Evolutionary conservation across 2,888 invertebrate species (phyloP), one percentile per base, ranked within the genome.

Genomic region (Sphaeridia pumilis): DNA sequence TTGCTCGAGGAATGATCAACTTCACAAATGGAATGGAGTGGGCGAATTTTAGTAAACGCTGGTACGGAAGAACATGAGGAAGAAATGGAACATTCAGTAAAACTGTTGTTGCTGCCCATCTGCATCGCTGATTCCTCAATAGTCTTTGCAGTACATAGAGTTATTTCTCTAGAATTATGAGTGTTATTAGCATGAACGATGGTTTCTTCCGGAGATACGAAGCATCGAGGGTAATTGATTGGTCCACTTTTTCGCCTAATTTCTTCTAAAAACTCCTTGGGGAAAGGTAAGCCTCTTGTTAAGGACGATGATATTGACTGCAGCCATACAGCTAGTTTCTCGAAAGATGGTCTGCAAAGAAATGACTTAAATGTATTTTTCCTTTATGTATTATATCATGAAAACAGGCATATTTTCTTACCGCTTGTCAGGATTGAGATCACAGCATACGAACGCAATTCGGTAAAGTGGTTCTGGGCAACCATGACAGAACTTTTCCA

Each of bases 391-490:
- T 21, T 4, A 10, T 20, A n/a, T 47, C 4, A 12, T 34, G 22
- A 20, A 21, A n/a, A 5, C 28, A 4, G 22, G 21, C 5, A 20
- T 20, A 27, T 5, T 46, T 46, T 22, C 34, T 4, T 68, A 85
- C 86, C 88, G 79, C 70, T 80, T 80, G 69, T 93, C 92, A 0
- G 93, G 90, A 71, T 88, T 87, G 43, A 93, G 75, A 68, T 89
- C 84, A 69, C 90, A 89, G 69, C 92, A 90, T 25, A 87, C 74
- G 70, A 92, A 90, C 35, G 93, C 90, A 60, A 92, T 78, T 68
- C 82, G 80, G 70, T 85, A 87, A 71, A 93, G 86, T 2, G 86
- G 80, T 68, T 88, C 84, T 0, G 93, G 93, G 68, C 92, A 92
- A 54, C 75, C 76, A 12, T 71, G 66, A 69, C 92, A 92, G 73